Evolutionary conservation across 2,888 invertebrate genomes (phyloP), one percentile per base, ranked within the genome.

Genomic region (Dendrolimus pini): DNA sequence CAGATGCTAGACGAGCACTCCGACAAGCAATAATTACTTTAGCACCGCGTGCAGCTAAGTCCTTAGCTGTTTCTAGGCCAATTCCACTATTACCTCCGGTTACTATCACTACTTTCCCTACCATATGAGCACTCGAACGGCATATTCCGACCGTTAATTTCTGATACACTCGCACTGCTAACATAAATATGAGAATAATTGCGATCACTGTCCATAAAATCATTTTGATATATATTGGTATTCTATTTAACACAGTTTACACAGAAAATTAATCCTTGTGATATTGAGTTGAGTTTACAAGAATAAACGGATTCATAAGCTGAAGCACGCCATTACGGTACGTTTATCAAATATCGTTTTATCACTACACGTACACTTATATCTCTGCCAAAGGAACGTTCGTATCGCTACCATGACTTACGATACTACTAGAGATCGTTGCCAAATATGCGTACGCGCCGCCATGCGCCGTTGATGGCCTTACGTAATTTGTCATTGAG

Each of bases 11-110:
- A 8, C 75, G 72, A 59, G 82, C 71, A 62, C 83, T 91, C 52
- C 92, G 77, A 61, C 92, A 92, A 0, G 92, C 92, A 56, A 92
- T 72, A 56, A 92, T 89, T 12, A 92, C 83, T 57, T 82, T 79
- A 1, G 91, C 92, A 8, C 92, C 92, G 53, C 92, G 83, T 60
- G 77, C 77, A 6, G 92, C 91, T 62, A 92, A 70, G 61, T 92
- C 89, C 59, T 83, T 83, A 0, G 92, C 92, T 0, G 92, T 91
- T 70, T 91, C 92, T 52, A 90, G 76, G 3, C 93, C 93, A 18
- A 92, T 83, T 1, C 93, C 93, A 69, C 89, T 74, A 58, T 89
- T 89, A 1, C 84, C 89, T 18, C 89, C 90, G 0, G 90, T 89
- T 64, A 90, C 79, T 65, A 90, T 78, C 56, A 85, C 89, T 7